Evolutionary conservation across 2,888 invertebrate species (phyloP), one percentile per base, ranked within the genome.

Genomic region (Lacanobia wlatinum): DNA sequence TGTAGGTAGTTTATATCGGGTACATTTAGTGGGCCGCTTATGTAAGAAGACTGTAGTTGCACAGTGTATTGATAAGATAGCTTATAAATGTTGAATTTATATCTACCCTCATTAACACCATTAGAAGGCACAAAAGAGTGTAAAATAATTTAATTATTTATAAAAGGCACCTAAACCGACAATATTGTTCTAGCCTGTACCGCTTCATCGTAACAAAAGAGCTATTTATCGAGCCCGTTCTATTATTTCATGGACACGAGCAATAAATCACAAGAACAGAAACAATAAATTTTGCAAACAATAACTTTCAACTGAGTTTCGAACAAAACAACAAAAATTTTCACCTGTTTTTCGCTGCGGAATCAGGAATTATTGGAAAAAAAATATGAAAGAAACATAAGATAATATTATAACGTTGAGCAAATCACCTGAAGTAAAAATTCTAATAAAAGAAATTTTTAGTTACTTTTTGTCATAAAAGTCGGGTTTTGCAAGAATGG

Each of bases 221-320:
- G 50, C 50, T 66, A 12, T 58, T 58, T 66, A 73, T 50, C 59
- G 52, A 61, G 38, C 34, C 5, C 38, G 38, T 59, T 60, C 52
- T n/a, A 43, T 78, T 72, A 72, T 63, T 63, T 12, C 23, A 59
- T 14, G 40, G 55, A 73, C 46, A 63, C 16, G 28, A 56, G 50
- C 38, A 73, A 68, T 64, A 70, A 69, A 78, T 80, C 48, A 80
- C 23, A 40, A n/a, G n/a, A 40, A 9, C n/a, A 68, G 65, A 66
- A 73, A 73, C 65, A 75, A 66, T 58, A 71, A n/a, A 63, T 73
- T 62, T 65, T 43, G 56, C 18, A 53, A 79, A 53, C 66, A 80
- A 73, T 73, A 58, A 58, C 46, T 66, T 58, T 65, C 18, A 21
- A 34, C 58, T 18, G 55, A 62, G 28, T 58, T 79, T 65, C 9